These are phyloP conservation scores for Myopa tessellatipennis DNA, from an alignment of 2,888 invertebrate genomes.

Conservation along the genomic window DNA sequence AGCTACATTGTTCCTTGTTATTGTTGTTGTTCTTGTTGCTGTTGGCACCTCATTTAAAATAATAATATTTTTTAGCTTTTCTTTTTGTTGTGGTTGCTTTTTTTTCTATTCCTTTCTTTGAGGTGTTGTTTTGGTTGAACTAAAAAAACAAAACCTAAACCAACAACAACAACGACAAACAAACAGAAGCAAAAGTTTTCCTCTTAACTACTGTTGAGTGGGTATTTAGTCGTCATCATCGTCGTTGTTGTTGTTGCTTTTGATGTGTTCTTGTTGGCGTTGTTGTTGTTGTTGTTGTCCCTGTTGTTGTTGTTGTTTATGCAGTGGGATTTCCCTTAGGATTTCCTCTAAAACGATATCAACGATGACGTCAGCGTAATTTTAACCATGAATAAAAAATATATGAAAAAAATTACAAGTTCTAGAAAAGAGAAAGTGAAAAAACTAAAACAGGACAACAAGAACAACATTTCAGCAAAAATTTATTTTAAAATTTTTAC, in stretches of 20 bases:
- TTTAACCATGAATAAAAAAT: too few species aligned
- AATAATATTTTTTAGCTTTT: neutral
- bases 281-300: too few species aligned
- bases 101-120: neutral
- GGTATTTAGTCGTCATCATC: neutral
- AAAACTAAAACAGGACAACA: too few species aligned
- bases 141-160: too few species aligned
- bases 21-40: neutral
- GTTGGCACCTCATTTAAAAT: neutral
- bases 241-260: too few species aligned
- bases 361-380: conserved; percentile 10
- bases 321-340: too few species aligned
- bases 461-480: too few species aligned
- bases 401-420: too few species aligned
- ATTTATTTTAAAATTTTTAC: too few species aligned
- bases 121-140: neutral
- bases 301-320: too few species aligned
- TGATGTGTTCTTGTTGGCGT: too few species aligned
- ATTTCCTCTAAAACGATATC: neutral
- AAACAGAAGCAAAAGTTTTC: neutral
- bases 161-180: neutral
- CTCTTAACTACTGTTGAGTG: neutral
- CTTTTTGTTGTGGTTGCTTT: neutral
- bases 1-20: neutral
- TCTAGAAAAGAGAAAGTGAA: neutral